A percentile compares a stretch with the other conserved stretches of the same genome.
phyloP scores from a whole-genome alignment of 2,888 invertebrate genomes.

The Sinotaia quadrata region DNA sequence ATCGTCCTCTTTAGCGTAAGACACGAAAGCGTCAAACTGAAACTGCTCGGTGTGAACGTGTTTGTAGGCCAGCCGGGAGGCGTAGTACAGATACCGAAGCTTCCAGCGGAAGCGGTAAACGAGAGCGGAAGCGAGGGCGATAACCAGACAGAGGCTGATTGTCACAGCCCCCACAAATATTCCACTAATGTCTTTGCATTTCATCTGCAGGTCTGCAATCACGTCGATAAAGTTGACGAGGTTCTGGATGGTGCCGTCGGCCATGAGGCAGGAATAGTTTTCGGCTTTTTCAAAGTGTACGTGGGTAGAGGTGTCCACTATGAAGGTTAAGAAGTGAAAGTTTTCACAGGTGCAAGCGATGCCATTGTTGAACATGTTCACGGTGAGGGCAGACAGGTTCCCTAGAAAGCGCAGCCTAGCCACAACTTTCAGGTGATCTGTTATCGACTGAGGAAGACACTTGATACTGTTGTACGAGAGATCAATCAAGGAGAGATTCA shows the following conservation, averaged over 20 bases:
- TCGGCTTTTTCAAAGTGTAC: neutral
- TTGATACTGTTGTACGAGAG: constrained; percentile 23
- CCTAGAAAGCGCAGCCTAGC: too few species aligned
- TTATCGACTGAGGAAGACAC: constrained; percentile 4
- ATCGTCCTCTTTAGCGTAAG: constrained; percentile 20
- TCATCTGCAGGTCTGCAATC: neutral
- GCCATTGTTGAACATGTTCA: constrained; percentile 23
- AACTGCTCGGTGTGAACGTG: neutral
- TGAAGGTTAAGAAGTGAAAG: constrained; percentile 31
- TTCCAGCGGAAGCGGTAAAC: constrained; percentile 25
- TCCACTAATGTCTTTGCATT: neutral
- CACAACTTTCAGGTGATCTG: constrained; percentile 9
- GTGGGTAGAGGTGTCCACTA: constrained; percentile 19
- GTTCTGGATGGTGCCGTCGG: constrained; percentile 1
- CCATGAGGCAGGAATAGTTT: constrained; percentile 12
- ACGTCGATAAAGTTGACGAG: neutral
- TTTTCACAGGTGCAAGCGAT: constrained; percentile 29
- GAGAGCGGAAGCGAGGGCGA: constrained; percentile 6
- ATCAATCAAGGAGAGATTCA: constrained; percentile 15
- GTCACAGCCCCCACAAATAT: constrained; percentile 11
- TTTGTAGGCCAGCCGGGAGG: constrained; percentile 15
- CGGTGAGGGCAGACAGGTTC: too few species aligned
- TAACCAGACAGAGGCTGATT: constrained; percentile 3
- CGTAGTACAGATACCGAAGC: constrained; percentile 22
- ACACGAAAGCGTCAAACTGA: constrained; percentile 26